Conservation (phyloP, 2,888 invertebrate genomes). For the Drosophila bunnanda region DNA sequence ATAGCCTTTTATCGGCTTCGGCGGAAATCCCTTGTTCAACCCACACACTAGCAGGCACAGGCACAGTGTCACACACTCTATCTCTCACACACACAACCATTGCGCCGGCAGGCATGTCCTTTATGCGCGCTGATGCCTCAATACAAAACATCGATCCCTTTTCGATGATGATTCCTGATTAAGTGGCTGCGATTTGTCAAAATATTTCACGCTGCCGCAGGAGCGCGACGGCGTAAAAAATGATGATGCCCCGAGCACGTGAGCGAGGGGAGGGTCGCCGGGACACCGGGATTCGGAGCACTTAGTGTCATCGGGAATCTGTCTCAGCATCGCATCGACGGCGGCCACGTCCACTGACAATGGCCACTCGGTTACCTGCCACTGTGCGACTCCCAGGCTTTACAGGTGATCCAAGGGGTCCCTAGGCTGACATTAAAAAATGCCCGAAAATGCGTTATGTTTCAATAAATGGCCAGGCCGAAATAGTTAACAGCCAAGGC, state of each 20-base stretch:
- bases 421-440: constrained; percentile 72
- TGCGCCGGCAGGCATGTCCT: constrained; percentile 54
- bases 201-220: constrained; percentile 76
- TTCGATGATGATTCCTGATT: constrained; percentile 81
- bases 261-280: constrained; percentile 49
- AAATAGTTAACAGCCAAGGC: constrained; percentile 68
- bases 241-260: constrained; percentile 56
- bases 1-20: constrained; percentile 61
- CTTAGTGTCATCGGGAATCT: constrained; percentile 69
- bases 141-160: constrained; percentile 79
- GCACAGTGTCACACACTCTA: constrained; percentile 7
- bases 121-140: constrained; percentile 68
- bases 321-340: constrained; percentile 58
- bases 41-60: constrained; percentile 41
- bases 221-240: constrained; percentile 15
- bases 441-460: constrained; percentile 70
- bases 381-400: constrained; percentile 68
- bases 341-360: constrained; percentile 45
- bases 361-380: constrained; percentile 76
- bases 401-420: constrained; percentile 31
- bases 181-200: constrained; percentile 82
- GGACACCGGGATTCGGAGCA: constrained; percentile 40
- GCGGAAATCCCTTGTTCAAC: constrained; percentile 72
- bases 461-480: constrained; percentile 70
- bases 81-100: constrained; percentile 10